Evolutionary conservation across 2,113 vertebrate species (phyloP).

Genomic region (Burhinus oedicnemus): DNA sequence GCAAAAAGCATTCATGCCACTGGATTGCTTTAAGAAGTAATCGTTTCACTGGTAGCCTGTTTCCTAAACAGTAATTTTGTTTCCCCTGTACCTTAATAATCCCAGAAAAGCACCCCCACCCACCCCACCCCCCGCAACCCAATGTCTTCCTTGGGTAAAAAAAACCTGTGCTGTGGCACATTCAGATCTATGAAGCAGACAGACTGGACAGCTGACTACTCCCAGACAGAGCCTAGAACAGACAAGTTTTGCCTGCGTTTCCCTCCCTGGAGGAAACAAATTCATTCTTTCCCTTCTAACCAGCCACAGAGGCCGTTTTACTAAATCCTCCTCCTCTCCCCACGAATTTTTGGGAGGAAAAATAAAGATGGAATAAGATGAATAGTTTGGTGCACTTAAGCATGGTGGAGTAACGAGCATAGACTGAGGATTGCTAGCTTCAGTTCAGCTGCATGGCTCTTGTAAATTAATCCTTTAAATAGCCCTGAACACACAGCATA

Average conservation of each 20-base stretch:
- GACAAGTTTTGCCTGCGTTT: not conserved
- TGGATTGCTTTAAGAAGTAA: not conserved
- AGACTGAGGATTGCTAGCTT: not conserved
- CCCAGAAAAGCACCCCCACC: not conserved
- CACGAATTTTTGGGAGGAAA: not conserved
- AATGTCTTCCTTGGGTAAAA: not conserved
- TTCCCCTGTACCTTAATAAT: not conserved
- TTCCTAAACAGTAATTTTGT: not conserved
- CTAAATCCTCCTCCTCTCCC: no score
- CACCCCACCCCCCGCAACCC: no score
- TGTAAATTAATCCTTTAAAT: conserved; percentile 13
- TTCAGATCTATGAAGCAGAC: not conserved
- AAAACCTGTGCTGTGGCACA: not conserved
- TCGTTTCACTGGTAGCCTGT: not conserved
- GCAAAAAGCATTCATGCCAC: not conserved
- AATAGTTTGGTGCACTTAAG: not conserved
- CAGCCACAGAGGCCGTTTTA: not conserved
- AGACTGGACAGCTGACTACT: not conserved
- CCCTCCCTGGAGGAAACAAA: not conserved
- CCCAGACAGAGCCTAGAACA: not conserved
- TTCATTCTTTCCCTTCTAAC: not conserved
- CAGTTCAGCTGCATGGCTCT: not conserved
- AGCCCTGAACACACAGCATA: not conserved
- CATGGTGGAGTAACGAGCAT: not conserved
- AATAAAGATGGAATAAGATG: not conserved